Evolutionary conservation across 2,113 vertebrate species (phyloP), one percentile per base, ranked within the genome.

Genomic region (Acrocephalus kingi): DNA sequence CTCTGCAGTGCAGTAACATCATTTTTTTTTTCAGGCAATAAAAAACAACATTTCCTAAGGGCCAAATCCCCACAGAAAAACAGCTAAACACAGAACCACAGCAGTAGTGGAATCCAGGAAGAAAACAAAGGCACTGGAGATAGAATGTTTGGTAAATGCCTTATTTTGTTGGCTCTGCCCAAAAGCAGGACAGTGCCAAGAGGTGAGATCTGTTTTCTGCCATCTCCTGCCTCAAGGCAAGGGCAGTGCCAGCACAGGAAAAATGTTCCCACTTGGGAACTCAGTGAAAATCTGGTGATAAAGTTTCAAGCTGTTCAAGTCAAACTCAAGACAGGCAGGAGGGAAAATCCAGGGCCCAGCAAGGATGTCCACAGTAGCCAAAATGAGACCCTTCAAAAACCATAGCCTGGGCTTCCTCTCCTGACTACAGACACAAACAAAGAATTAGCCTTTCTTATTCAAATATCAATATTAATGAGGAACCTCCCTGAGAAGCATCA

Each of bases 251-350:
- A 86, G 68, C 80, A 46, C 80, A 61, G 37, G 51, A 43, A 59
- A 87, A 23, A 45, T 45, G 35, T 93, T 7, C n/a, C 75, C 39
- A 27, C 52, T 39, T 1, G 0, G 0, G 31, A 69, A 49, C 49
- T 7, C 35, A 11, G 4, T 1, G 27, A 39, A 68, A 75, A 58
- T 4, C 52, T 4, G 11, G 13, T 0, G 2, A 8, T 20, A 30
- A 66, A 66, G 33, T 41, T 48, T 45, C 2, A 9, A 82, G 39
- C 52, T 48, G 46, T 11, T 81, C 20, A n/a, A 80, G 54, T 27
- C 64, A 27, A 3, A 8, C 10, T 78, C 0, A 3, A n/a, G 68
- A 31, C 49, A 64, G 8, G 11, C 30, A 43, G 52, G 4, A 24
- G 19, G 33, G 43, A 62, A 69, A 77, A 77, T 2, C n/a, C 23